These are phyloP conservation scores for Beris chalybata DNA, from an alignment of 2,888 invertebrate genomes.

Conservation along the genomic window DNA sequence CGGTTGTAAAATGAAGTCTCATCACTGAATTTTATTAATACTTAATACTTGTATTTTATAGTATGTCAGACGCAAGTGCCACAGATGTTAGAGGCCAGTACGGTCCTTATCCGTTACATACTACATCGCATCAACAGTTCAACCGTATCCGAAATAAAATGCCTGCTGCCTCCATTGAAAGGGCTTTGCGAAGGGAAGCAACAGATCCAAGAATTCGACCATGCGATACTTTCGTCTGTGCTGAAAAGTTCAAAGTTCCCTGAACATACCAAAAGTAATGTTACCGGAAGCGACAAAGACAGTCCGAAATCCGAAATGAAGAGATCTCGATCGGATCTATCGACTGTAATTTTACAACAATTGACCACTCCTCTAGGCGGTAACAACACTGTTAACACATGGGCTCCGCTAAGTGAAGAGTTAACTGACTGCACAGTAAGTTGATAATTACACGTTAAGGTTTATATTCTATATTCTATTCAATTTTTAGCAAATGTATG, in stretches of 20 bases:
- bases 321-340: constrained; percentile 69
- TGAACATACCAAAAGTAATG: constrained; percentile 57
- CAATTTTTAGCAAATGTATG: constrained; percentile 71
- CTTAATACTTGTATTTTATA: constrained; percentile 48
- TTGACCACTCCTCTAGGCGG: constrained; percentile 66
- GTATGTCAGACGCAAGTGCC: constrained; percentile 71
- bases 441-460: constrained; percentile 14
- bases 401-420: constrained; percentile 57
- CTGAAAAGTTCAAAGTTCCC: constrained; percentile 76
- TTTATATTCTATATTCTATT: constrained; percentile 27
- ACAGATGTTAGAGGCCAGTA: constrained; percentile 68
- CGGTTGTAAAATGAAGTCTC: too few relatives aligned
- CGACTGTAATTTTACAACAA: constrained; percentile 72
- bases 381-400: constrained; percentile 58
- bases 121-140: constrained; percentile 56
- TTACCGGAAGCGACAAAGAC: constrained; percentile 61
- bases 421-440: constrained; percentile 57
- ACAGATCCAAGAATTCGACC: constrained; percentile 74
- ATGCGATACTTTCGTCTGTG: constrained; percentile 72
- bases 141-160: constrained; percentile 56
- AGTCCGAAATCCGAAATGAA: constrained; percentile 61
- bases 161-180: constrained; percentile 70
- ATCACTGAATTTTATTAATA: too few relatives aligned
- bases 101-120: constrained; percentile 68
- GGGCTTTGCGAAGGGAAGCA: constrained; percentile 70